These are phyloP conservation scores for Leucoraja erinaceus DNA, from an alignment of 2,113 vertebrate species.

Conservation along the genomic window DNA sequence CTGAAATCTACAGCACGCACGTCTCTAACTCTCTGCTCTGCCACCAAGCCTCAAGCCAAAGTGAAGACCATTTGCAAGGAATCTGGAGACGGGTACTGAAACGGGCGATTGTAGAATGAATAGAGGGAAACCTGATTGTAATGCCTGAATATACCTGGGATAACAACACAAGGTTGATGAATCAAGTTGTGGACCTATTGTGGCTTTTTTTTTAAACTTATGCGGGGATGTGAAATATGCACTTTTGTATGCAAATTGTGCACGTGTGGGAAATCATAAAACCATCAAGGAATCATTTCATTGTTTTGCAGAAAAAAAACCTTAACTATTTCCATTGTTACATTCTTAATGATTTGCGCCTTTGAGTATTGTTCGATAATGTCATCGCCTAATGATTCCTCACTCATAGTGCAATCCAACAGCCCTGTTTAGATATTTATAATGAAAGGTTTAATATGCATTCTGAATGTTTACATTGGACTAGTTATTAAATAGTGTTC, in stretches of 20 bases:
- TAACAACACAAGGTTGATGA: neutral
- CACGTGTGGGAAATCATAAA: neutral
- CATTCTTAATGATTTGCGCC: conserved; percentile 4
- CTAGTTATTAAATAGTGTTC: conserved; percentile 15
- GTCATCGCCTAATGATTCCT: neutral
- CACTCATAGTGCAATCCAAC: neutral
- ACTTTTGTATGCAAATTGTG: conserved; percentile 13
- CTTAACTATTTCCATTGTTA: neutral
- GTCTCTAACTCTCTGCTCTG: neutral
- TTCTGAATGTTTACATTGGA: conserved; percentile 37
- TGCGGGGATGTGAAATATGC: neutral
- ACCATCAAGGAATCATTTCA: neutral
- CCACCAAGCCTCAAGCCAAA: neutral
- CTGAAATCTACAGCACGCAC: neutral
- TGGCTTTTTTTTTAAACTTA: neutral
- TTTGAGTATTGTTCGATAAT: conserved; percentile 1
- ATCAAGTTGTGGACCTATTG: conserved; percentile 2
- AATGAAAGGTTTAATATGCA: conserved; percentile 31
- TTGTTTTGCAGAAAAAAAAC: neutral
- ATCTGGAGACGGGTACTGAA: neutral
- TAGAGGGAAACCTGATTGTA: neutral
- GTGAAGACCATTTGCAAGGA: neutral
- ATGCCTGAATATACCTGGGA: neutral
- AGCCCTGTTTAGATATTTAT: conserved; percentile 31
- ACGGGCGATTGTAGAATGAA: neutral